Conservation (phyloP, 2,113 vertebrate genomes). For the Calidris pygmaea region DNA sequence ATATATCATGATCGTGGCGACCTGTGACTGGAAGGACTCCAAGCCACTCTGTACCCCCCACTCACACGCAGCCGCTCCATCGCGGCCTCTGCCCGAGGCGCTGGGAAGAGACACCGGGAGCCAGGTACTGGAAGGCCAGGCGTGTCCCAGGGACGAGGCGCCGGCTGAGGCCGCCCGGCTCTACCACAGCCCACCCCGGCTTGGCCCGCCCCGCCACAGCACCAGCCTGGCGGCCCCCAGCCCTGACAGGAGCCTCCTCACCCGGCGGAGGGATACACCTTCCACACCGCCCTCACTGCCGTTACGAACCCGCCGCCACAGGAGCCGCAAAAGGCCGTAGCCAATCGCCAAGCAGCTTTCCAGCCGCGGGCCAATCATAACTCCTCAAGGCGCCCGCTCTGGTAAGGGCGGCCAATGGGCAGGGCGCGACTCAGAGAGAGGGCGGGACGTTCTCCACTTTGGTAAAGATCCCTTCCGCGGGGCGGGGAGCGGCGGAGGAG, state of each 20-base stretch:
- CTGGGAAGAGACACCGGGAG: too few species aligned
- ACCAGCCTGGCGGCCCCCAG: not conserved
- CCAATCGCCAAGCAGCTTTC: not conserved
- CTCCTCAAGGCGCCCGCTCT: fast-evolving
- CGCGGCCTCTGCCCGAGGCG: fast-evolving
- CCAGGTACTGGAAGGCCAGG: fast-evolving
- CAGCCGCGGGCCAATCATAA: not conserved
- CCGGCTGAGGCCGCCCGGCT: too few species aligned
- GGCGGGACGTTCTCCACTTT: not conserved
- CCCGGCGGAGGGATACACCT: too few species aligned
- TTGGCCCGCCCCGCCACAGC: too few species aligned
- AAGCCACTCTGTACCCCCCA: fast-evolving
- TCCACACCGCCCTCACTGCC: fast-evolving
- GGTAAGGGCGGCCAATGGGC: not conserved
- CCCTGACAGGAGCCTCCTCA: too few species aligned
- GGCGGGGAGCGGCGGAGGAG: too few species aligned
- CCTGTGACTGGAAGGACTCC: not conserved
- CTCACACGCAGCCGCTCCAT: not conserved
- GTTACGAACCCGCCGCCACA: not conserved
- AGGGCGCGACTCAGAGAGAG: fast-evolving
- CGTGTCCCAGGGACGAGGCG: fast-evolving
- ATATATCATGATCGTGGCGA: fast-evolving
- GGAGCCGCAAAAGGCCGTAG: fast-evolving
- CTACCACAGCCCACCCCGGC: not conserved
- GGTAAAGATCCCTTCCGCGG: not conserved